Evolutionary conservation across 2,113 vertebrate genomes (phyloP).

Genomic region (Catharus fuscescens): DNA sequence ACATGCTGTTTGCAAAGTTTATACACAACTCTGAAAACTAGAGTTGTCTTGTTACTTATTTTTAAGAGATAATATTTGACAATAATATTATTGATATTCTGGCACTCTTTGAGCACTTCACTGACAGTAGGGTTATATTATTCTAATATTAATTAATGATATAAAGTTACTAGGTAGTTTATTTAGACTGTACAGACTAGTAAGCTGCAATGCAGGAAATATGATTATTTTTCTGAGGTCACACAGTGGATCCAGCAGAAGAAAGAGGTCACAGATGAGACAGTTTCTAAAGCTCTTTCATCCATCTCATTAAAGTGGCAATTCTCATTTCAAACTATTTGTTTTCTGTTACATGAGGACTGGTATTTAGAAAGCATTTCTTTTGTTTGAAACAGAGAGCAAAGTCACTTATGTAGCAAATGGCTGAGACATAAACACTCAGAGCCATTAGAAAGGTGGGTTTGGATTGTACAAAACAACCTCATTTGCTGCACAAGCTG

Average conservation of each 20-base stretch:
- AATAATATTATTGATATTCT: neutral
- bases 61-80: neutral
- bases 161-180: neutral
- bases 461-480: neutral
- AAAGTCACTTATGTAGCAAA: neutral
- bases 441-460: neutral
- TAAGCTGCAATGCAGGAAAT: neutral
- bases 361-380: neutral
- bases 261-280: neutral
- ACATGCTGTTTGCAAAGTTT: neutral
- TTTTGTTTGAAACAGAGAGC: neutral
- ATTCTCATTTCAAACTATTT: neutral
- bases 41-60: neutral
- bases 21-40: neutral
- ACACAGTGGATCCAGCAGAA: neutral
- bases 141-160: neutral
- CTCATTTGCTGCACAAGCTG: neutral
- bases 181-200: neutral
- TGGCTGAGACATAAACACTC: neutral
- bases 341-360: neutral
- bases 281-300: neutral
- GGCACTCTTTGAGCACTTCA: neutral
- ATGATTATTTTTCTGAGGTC: neutral
- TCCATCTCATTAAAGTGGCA: neutral
- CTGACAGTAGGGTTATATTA: neutral